Evolutionary conservation across 2,888 invertebrate species (phyloP).

Genomic region (Augiades crinisus): DNA sequence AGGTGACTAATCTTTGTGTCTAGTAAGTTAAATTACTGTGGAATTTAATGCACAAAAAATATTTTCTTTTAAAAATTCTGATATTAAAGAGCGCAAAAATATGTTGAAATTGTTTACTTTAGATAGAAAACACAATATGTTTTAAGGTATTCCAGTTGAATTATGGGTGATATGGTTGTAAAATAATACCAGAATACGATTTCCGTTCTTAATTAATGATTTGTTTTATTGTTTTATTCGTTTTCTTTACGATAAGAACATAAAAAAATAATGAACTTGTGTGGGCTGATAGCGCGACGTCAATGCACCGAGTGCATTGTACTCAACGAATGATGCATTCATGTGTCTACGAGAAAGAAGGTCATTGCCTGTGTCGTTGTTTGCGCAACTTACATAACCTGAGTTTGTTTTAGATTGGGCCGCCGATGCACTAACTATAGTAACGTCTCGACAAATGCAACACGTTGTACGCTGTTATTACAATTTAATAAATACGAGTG

Average conservation of each 20-base stretch:
- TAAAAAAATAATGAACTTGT: conserved; percentile 61
- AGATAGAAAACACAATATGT: no score
- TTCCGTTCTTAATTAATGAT: no score
- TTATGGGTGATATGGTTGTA: no score
- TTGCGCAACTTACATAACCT: conserved; percentile 64
- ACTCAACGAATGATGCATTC: conserved; percentile 68
- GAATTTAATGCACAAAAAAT: no score
- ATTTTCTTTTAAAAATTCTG: no score
- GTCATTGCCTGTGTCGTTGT: conserved; percentile 65
- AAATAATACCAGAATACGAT: no score
- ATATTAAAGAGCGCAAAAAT: no score
- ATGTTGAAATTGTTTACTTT: no score
- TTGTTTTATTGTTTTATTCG: background rate
- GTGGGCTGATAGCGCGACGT: conserved; percentile 65
- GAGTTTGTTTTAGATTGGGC: conserved; percentile 55
- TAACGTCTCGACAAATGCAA: conserved; percentile 22
- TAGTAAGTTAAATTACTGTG: no score
- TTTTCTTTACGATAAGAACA: conserved; percentile 51
- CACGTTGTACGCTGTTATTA: conserved; percentile 24
- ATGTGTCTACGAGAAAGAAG: conserved; percentile 60
- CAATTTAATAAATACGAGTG: conserved; percentile 20
- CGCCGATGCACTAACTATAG: conserved; percentile 41
- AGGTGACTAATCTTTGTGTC: no score
- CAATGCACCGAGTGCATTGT: conserved; percentile 66
- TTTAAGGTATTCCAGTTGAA: no score